phyloP scores from a whole-genome alignment of 2,113 vertebrate species.

The Gavia stellata region DNA sequence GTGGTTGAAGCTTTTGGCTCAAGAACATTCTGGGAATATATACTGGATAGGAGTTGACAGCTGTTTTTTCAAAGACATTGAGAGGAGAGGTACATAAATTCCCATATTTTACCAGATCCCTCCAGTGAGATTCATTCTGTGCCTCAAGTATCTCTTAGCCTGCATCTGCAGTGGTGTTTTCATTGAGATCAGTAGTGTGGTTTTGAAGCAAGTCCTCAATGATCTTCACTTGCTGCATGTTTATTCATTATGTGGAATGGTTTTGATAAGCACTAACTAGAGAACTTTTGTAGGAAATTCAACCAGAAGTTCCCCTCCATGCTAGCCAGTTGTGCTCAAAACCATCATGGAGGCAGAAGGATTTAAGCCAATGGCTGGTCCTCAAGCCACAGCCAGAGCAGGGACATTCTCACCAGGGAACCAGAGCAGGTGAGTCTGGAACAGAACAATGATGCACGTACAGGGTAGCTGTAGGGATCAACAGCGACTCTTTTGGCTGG shows the following conservation, averaged over 20 bases:
- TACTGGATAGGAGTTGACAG: not conserved
- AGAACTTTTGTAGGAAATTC: not conserved
- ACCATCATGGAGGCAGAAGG: not conserved
- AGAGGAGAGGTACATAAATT: slow-evolving; percentile 20
- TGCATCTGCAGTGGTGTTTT: not conserved
- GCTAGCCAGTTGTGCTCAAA: not conserved
- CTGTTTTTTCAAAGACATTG: slow-evolving; percentile 43
- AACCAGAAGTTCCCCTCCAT: not conserved
- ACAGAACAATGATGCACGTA: not conserved
- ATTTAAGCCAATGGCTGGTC: not conserved
- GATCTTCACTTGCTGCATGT: not conserved
- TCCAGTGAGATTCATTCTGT: not conserved
- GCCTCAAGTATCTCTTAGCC: not conserved
- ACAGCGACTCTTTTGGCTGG: not conserved
- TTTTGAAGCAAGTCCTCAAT: not conserved
- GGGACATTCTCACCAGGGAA: not conserved
- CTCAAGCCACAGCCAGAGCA: not conserved
- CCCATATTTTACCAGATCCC: not conserved
- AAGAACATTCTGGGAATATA: slow-evolving; percentile 15
- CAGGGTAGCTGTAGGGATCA: not conserved
- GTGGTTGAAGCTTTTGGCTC: slow-evolving; percentile 34
- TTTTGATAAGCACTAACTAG: not conserved
- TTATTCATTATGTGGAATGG: not conserved
- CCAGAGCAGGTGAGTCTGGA: not conserved
- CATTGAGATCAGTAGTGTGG: not conserved